These are phyloP conservation scores for Lytechinus pictus DNA, from an alignment of 35 echinoderm and acorn worm genomes.

Conservation along the genomic window DNA sequence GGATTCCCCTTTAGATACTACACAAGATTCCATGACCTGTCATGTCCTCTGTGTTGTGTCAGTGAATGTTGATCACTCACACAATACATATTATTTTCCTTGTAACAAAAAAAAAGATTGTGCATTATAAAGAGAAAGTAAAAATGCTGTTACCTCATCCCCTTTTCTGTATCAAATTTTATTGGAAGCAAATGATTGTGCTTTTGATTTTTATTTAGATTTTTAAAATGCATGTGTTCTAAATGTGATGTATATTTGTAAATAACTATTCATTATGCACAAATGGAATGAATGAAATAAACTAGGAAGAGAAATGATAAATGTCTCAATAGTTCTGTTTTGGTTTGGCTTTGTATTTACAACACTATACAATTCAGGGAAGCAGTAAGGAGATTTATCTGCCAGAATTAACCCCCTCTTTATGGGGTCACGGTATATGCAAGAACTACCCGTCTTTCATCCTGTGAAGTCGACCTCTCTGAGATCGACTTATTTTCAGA, in stretches of 20 bases:
- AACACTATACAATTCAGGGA: background rate
- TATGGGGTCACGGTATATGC: no score
- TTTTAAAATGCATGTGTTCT: background rate
- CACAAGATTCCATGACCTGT: no score
- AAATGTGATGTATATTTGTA: background rate
- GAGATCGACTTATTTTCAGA: background rate
- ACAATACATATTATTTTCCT: background rate
- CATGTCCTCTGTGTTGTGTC: no score
- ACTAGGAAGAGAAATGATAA: background rate
- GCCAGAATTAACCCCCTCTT: no score
- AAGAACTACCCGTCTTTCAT: background rate
- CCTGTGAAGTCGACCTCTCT: background rate
- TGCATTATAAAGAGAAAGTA: background rate
- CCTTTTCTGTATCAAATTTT: background rate
- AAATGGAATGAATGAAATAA: slow-evolving; percentile 14
- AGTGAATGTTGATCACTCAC: no score
- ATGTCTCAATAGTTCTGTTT: background rate
- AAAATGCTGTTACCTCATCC: background rate
- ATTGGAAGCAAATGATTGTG: background rate
- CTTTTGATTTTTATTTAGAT: background rate
- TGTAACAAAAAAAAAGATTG: background rate
- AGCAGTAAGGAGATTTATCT: background rate
- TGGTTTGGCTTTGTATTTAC: background rate
- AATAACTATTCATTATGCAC: background rate
- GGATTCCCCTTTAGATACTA: no score